Evolutionary conservation across 2,797 vertebrate species (phyloP), one percentile per base, ranked within the genome.

Genomic region (Linurgus olivaceus): DNA sequence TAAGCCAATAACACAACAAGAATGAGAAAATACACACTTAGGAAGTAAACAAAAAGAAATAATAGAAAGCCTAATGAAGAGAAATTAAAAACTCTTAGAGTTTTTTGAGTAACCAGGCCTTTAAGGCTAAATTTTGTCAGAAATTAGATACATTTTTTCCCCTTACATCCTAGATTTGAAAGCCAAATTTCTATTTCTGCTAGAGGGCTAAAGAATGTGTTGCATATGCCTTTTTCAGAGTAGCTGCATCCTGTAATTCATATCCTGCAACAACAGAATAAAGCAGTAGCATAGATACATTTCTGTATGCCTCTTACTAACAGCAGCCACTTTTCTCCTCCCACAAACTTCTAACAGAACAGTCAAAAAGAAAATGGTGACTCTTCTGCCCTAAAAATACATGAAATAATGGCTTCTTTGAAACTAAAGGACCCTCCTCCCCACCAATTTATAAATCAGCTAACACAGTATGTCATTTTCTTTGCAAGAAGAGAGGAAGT

Each of bases 401-500:
- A 83, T 47, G 26, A 73, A 97, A 91, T 84, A 96, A 94, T 68
- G 48, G 71, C 21, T 71, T 71, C 52, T 94, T 92, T 95, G 78
- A 93, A 93, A 94, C 14, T 31, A 70, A 93, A 85, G n/a, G 2
- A 75, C 50, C 63, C 40, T 94, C 81, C 74, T 94, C 73, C 86
- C 67, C 29, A 67, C 38, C 52, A 92, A 35, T 81, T 96, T 86
- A 91, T 90, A 96, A 86, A 95, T 59, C 59, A 76, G 62, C 72
- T 38, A 86, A 66, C 77, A 65, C 21, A 70, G 73, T 66, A 82
- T 61, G 79, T 72, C 35, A 92, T 94, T 96, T 96, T 96, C 90
- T 93, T 89, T 75, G 71, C 76, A 90, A 70, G 66, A 93, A 95
- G 51, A 81, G 71, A 95, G 88, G 86, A 97, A 96, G 90, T 61